Conservation (phyloP, 2,888 invertebrate genomes). For the Meloe dianella region DNA sequence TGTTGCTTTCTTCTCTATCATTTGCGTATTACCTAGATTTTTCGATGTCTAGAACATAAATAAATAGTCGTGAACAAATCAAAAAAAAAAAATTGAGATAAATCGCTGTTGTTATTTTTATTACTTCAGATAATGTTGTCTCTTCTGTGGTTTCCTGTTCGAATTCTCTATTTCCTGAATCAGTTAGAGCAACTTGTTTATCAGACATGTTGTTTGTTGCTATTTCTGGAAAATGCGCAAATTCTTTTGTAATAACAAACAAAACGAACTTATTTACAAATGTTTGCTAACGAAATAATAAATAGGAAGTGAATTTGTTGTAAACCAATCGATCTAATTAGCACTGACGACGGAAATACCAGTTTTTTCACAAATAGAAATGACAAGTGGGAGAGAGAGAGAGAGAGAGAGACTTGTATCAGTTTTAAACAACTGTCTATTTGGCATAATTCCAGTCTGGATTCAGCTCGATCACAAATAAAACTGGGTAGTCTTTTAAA, state of each 20-base stretch:
- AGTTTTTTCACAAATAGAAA: constrained; percentile 1
- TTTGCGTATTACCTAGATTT: constrained; percentile 55
- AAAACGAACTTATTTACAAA: neutral
- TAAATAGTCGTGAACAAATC: constrained; percentile 17
- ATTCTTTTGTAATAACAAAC: neutral
- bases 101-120: constrained; percentile 9
- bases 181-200: constrained; percentile 42
- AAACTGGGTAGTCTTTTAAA: constrained; percentile 31
- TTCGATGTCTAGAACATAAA: constrained; percentile 51
- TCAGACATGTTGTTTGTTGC: constrained; percentile 43
- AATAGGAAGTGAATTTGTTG: neutral
- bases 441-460: constrained; percentile 42
- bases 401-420: neutral
- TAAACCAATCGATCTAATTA: neutral
- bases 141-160: constrained; percentile 54
- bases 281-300: neutral
- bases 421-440: constrained; percentile 38
- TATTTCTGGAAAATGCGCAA: constrained; percentile 9
- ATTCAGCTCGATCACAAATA: constrained; percentile 41
- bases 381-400: neutral
- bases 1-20: constrained; percentile 54
- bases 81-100: no score
- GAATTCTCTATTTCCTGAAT: constrained; percentile 44
- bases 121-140: constrained; percentile 55
- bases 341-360: neutral